Base-by-base conservation (phyloP, 2,113 vertebrate genomes). In the Oenanthe melanoleuca region DNA sequence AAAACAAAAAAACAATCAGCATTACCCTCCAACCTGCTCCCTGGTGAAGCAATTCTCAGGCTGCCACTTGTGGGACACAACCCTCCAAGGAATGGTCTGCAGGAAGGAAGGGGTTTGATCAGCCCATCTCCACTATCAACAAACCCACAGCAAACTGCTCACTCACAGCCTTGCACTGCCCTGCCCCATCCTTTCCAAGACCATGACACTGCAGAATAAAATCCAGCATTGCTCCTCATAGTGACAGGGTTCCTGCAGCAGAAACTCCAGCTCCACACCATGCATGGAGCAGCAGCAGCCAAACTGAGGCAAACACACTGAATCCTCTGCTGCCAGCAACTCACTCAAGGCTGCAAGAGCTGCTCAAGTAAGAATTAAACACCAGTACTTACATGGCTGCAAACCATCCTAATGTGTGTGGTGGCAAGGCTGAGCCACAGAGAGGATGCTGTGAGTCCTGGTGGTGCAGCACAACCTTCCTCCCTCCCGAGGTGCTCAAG, bases 401-500 rank as follows among this genome's bases (percentile, higher is more conserved):
- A 6, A 63, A 66, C 38, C 70, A 92, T 72, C 71, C 55, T 20
- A 19, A 38, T 4, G 11, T 4, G 0, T 0, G 3, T 1, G 1
- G 42, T 0, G 0, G 42, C 37, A 0, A 87, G 45, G 55, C 65
- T 28, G 20, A 71, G 40, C 6, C 56, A 24, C n/a, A n/a, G 47
- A 28, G 31, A 31, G 53, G 66, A 44, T 0, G 1, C 60, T 7
- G 2, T 5, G 21, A 77, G 38, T 42, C 3, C 0, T 1, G 1
- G 0, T 7, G 2, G 20, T 1, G 1, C 2, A 21, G 70, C 53
- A 56, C 12, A 21, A 8, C 60, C 44, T 59, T 71, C 42, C 34
- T 84, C 44, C 24, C 6, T 2, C 40, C 31, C 0, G 0, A 52
- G 50, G 19, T 0, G 1, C 15, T 80, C 0, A 0, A 64, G 44